A percentile compares a stretch with the other conserved stretches of the same genome.
phyloP scores from a whole-genome alignment of 2,113 vertebrate species.

The Phyllostomus hastatus region DNA sequence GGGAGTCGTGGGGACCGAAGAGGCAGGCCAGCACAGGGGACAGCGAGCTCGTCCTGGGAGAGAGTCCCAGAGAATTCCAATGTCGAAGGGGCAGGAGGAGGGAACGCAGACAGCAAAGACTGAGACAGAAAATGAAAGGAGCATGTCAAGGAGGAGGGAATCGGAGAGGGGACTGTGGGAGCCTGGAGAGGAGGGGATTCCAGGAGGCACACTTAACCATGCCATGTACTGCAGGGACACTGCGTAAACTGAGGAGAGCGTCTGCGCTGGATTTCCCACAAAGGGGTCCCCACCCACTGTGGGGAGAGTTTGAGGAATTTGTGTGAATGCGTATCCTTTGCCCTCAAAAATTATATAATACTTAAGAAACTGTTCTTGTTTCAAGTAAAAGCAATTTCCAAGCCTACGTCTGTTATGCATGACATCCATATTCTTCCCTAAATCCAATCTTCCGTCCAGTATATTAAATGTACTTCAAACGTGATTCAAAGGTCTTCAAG shows the following conservation, averaged over 20 bases:
- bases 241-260: neutral
- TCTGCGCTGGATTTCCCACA: neutral
- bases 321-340: neutral
- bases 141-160: neutral
- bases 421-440: slow-evolving; percentile 24
- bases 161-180: neutral
- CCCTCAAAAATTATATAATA: neutral
- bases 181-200: neutral
- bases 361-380: neutral
- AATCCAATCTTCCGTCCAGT: slow-evolving; percentile 32
- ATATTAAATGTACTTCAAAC: slow-evolving; percentile 12
- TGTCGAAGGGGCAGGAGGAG: neutral
- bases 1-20: neutral
- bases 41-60: neutral
- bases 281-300: neutral
- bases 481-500: slow-evolving; percentile 43
- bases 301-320: neutral
- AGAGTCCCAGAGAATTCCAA: neutral
- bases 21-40: too few relatives aligned
- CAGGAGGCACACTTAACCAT: neutral
- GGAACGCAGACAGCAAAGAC: neutral
- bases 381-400: slow-evolving; percentile 28
- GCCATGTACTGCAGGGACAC: neutral
- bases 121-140: neutral
- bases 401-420: neutral